Base-by-base conservation (phyloP, 2,113 vertebrate genomes). In the Mugil cephalus region DNA sequence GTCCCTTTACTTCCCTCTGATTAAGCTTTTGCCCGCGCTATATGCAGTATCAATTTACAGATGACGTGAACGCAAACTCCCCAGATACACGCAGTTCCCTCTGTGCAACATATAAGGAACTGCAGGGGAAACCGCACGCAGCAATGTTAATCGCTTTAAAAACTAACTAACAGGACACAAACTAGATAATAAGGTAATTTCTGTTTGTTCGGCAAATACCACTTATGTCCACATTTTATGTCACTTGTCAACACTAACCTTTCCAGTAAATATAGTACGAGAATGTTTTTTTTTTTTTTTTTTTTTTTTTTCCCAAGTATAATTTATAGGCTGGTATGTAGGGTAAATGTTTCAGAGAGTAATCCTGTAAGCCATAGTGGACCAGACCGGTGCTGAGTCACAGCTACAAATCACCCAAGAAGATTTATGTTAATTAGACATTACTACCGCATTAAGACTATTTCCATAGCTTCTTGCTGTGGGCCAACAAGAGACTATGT, bases 321-420 rank as follows among this genome's bases (percentile, higher is more conserved):
- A 10, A 68, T 70, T 64, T 79, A 60, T 54, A 58, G 65, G 34
- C 10, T 79, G 74, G 80, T 87, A 87, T 83, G 72, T 79, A 85
- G 67, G 72, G 47, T 65, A 83, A 69, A 61, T 74, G 40, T 76
- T 71, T 84, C 42, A 47, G 55, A 72, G 56, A 48, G 42, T 77
- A 77, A 84, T 73, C 78, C 59, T 39, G 55, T 86, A 82, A 82
- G 63, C 71, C 68, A 71, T 74, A 70, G 67, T 74, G 61, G 40
- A 34, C 35, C 13, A 10, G 24, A 60, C 68, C 58, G 71, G 58
- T 59, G 65, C 70, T 78, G 53, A 72, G 55, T 78, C 53, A 58
- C 35, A 46, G 55, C 51, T 77, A 59, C 21, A 74, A 69, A 75
- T 69, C 40, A 66, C 53, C 56, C 39, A 24, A 65, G 47, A 42